A percentile compares a stretch with the other conserved stretches of the same genome.
Evolutionary conservation across 2,888 invertebrate genomes (phyloP).

Genomic region (Eurois occulta): DNA sequence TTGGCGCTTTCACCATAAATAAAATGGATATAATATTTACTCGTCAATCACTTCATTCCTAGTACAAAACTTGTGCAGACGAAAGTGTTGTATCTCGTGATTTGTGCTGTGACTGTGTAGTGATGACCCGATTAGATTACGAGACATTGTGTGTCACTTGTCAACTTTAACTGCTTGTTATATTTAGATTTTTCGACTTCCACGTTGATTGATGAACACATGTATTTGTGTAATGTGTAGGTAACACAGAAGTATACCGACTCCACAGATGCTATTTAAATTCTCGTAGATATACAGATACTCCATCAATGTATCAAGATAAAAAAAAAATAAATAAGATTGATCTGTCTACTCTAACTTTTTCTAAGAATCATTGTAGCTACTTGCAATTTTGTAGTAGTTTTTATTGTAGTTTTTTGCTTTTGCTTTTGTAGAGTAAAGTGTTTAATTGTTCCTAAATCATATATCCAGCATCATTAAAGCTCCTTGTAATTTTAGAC

Average conservation of each 20-base stretch:
- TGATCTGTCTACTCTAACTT: conserved; percentile 9
- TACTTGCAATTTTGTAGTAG: not conserved
- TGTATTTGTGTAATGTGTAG: conserved; percentile 31
- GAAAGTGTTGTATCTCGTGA: conserved; percentile 64
- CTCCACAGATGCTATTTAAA: conserved; percentile 13
- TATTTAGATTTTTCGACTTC: conserved; percentile 72
- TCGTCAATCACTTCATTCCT: conserved; percentile 13
- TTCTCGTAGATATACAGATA: not conserved
- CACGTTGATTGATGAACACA: conserved; percentile 60
- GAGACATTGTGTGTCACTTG: conserved; percentile 85
- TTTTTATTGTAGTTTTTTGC: too few species aligned
- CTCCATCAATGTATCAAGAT: not conserved
- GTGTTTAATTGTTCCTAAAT: not conserved
- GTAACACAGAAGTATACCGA: conserved; percentile 20
- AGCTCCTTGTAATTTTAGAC: not conserved
- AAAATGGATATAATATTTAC: not conserved
- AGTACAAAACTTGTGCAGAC: conserved; percentile 32
- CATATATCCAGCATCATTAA: not conserved
- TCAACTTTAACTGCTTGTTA: conserved; percentile 76
- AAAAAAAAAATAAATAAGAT: conserved; percentile 10
- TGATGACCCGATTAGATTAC: conserved; percentile 84
- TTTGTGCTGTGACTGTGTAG: conserved; percentile 67
- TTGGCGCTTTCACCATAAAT: not conserved
- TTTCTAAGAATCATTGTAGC: not conserved
- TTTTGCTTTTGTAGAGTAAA: too few species aligned